Evolutionary conservation across 2,888 invertebrate genomes (phyloP).

Genomic region (Bombylius major): DNA sequence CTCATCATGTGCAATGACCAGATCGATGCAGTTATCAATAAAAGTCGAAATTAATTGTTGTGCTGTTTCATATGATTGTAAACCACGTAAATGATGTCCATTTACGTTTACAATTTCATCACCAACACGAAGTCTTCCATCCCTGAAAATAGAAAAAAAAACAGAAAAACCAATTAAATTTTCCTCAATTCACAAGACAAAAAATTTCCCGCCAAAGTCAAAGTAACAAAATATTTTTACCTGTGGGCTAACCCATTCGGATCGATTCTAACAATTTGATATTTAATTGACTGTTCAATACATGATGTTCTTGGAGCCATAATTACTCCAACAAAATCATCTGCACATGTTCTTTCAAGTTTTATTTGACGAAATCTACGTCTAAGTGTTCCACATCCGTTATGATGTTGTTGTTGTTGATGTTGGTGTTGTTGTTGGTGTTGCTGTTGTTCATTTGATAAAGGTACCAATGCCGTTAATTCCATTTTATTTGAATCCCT

Average conservation of each 20-base stretch:
- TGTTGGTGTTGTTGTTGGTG: background rate
- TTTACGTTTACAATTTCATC: conserved; percentile 87
- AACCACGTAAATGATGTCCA: conserved; percentile 63
- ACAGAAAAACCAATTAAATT: too few species aligned
- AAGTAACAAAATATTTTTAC: conserved; percentile 20
- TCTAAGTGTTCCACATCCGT: conserved; percentile 40
- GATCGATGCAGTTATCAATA: conserved; percentile 39
- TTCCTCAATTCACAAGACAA: too few species aligned
- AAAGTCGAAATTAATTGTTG: conserved; percentile 40
- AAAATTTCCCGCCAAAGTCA: too few species aligned
- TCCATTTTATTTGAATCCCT: background rate
- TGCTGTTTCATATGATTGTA: conserved; percentile 53
- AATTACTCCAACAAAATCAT: conserved; percentile 58
- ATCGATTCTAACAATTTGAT: conserved; percentile 51
- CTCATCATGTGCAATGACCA: conserved; percentile 53
- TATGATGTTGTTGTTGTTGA: conserved; percentile 18
- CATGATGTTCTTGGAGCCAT: conserved; percentile 52
- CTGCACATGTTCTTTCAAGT: conserved; percentile 49
- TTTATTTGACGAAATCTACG: conserved; percentile 52
- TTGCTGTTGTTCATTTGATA: background rate
- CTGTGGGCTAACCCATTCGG: conserved; percentile 50
- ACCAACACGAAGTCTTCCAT: conserved; percentile 67
- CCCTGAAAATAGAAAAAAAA: conserved; percentile 45
- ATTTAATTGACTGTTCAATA: conserved; percentile 44
- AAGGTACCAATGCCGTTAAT: background rate